Evolutionary conservation across 2,888 invertebrate genomes (phyloP).

Genomic region (Celastrina argiolus): DNA sequence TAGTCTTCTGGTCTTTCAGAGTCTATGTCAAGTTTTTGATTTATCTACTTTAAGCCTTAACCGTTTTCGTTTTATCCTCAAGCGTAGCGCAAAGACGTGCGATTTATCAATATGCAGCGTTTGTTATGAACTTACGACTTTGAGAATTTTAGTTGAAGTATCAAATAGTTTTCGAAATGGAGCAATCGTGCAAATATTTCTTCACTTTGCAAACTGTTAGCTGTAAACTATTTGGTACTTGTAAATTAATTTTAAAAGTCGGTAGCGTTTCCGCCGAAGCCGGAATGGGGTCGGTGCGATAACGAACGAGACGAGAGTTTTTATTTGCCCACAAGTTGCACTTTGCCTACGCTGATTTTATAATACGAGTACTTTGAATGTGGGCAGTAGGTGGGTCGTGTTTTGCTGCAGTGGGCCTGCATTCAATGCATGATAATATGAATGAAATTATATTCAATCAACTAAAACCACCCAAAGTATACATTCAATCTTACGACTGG

Average conservation of each 20-base stretch:
- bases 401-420: background rate
- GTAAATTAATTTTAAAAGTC: constrained; percentile 56
- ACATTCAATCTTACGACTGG: too few species aligned
- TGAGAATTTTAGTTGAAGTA: background rate
- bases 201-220: background rate
- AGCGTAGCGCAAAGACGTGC: too few species aligned
- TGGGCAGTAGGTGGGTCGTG: background rate
- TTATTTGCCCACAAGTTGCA: constrained; percentile 5
- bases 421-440: background rate
- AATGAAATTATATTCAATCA: too few species aligned
- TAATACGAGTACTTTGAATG: background rate
- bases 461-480: too few species aligned
- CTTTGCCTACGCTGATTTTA: background rate
- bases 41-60: too few species aligned
- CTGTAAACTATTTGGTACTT: constrained; percentile 5
- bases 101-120: too few species aligned
- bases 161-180: background rate
- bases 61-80: too few species aligned
- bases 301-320: constrained; percentile 9
- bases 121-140: too few species aligned
- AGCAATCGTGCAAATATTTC: constrained; percentile 1
- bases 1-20: background rate
- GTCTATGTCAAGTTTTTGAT: background rate
- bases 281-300: constrained; percentile 11
- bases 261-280: constrained; percentile 42